Conservation (phyloP, 2,113 vertebrate genomes). For the Xiphophorus maculatus region DNA sequence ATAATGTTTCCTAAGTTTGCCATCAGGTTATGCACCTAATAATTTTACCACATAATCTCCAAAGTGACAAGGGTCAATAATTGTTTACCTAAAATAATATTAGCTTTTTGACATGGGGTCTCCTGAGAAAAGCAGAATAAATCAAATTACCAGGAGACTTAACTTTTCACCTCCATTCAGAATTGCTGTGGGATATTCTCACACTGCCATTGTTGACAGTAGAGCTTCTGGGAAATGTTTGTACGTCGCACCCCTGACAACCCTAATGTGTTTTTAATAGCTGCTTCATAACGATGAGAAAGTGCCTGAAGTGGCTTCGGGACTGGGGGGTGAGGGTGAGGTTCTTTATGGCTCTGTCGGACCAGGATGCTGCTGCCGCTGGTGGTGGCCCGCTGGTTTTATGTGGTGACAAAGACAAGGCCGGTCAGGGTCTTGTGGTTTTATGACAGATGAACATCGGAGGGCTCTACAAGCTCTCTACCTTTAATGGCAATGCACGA, state of each 20-base stretch:
- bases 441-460: slow-evolving; percentile 58
- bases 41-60: slow-evolving; percentile 13
- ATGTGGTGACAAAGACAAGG: slow-evolving; percentile 61
- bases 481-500: slow-evolving; percentile 47
- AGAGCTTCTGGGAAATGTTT: slow-evolving; percentile 60
- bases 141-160: slow-evolving; percentile 58
- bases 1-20: not conserved
- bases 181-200: slow-evolving; percentile 49
- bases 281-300: slow-evolving; percentile 78
- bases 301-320: slow-evolving; percentile 60
- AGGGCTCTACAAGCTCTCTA: slow-evolving; percentile 46
- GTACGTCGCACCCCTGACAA: slow-evolving; percentile 55
- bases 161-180: slow-evolving; percentile 66
- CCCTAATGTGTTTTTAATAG: slow-evolving; percentile 79
- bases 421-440: slow-evolving; percentile 65
- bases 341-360: slow-evolving; percentile 59
- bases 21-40: slow-evolving; percentile 36
- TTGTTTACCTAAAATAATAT: slow-evolving; percentile 32
- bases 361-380: slow-evolving; percentile 35
- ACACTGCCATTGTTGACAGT: slow-evolving; percentile 35
- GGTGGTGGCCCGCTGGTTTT: slow-evolving; percentile 61
- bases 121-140: slow-evolving; percentile 18
- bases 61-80: slow-evolving; percentile 43
- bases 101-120: slow-evolving; percentile 1
- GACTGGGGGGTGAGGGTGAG: slow-evolving; percentile 31